Base-by-base conservation (phyloP, 2,888 invertebrate genomes). In the Atrina japonica region DNA sequence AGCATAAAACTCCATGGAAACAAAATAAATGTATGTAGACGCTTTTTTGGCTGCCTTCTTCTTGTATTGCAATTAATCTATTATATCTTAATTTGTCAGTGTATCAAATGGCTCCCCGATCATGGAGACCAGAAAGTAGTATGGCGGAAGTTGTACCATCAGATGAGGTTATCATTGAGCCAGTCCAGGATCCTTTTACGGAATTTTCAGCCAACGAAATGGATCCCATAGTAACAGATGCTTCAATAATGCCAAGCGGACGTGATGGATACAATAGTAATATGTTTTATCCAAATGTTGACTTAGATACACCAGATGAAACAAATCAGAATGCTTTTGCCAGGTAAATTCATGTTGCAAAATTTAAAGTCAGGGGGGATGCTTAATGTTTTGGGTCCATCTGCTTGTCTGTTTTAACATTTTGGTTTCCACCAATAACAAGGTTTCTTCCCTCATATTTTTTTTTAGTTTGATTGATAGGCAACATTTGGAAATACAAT, bases 81-180 rank as follows among this genome's bases (percentile, higher is more conserved):
- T 21, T 56, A 50, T 21, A 65, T 53, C 18, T 50, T 40, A 3
- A 3, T 40, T 58, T 55, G 64, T 64, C 76, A 89, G 89, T 89
- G 69, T 89, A 89, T 66, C 81, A 83, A 56, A 87, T 89, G 86
- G 84, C 86, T 0, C 88, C 88, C 9, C 70, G 86, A 27, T 88
- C 88, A 5, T 89, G 89, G 89, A 76, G 83, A 45, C 89, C 89
- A 30, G 86, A 86, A 60, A 85, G 78, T 75, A 89, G 89, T 78
- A 68, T 87, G 7, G 73, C 76, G 49, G 80, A 82, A 41, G 60
- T 63, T 21, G 76, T 80, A 7, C 41, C 61, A 3, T 18, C 23
- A 9, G 60, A 68, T 11, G 40, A 49, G 1, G 56, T 63, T n/a
- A 55, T 56, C 16, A 45, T 60, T 27, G 60, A 60, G n/a, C 60